Base-by-base conservation (phyloP, 2,797 vertebrate species). In the Syngnathus acus region DNA sequence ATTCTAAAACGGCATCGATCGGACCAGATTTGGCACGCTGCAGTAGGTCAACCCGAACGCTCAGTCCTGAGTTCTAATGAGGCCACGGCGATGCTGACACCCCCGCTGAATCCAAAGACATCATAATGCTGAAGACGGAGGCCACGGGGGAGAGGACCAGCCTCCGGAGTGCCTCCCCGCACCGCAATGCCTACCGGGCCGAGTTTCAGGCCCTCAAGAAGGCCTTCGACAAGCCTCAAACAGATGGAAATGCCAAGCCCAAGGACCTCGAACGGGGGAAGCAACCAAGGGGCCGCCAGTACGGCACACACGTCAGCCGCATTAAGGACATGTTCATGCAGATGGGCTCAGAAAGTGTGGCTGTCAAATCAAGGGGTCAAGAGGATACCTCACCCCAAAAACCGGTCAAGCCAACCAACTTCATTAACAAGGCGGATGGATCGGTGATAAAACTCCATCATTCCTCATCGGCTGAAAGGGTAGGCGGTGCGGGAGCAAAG, bases 251-350 rank as follows among this genome's bases (percentile, higher is more conserved):
- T 67, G 89, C 93, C 79, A 80, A 90, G 11, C 92, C 91, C 84
- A 92, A 92, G 80, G 94, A 94, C 82, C 83, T 90, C 0, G 93
- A 95, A 65, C 90, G 91, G 67, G 89, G 87, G 6, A 94, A 93
- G 71, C 94, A 96, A 83, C 94, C 88, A 1, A 90, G 97, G 69
- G 97, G 96, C 21, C 93, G 97, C 65, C 95, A 97, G 80, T 99
- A 98, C 85, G 97, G 97, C 38, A 90, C 92, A 67, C 97, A 99
- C 17, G 97, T 99, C 91, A 99, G 95, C 82, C 93, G 97, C 76
- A 99, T 99, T 88, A 99, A 99, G 89, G 96, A 99, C 81, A 93
- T 99, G 78, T 99, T 99, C 84, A 98, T 98, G 97, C 97, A 99
- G 85, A 96, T 98, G 96, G 95, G 93, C 60, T 91, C 94, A 65